phyloP scores from a whole-genome alignment of 2,113 vertebrate species.

The Caranx ignobilis region DNA sequence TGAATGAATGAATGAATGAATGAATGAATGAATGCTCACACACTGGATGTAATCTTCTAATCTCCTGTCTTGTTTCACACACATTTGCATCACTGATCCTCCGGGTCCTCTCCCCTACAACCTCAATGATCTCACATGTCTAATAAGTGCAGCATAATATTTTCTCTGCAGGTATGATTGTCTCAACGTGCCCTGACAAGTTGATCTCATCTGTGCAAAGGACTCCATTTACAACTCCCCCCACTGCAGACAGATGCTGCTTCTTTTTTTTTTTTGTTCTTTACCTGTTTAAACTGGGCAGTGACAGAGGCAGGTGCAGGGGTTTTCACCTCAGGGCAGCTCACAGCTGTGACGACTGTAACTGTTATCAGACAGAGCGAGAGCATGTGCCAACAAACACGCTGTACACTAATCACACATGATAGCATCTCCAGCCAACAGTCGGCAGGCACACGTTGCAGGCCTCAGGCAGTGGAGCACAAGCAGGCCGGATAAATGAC shows the following conservation, averaged over 20 bases:
- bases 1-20: not conserved
- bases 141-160: not conserved
- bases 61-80: conserved; percentile 43
- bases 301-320: conserved; percentile 76
- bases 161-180: conserved; percentile 1
- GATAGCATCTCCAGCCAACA: conserved; percentile 70
- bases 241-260: conserved; percentile 7
- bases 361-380: conserved; percentile 56
- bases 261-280: not conserved
- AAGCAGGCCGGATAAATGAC: not conserved
- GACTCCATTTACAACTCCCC: conserved; percentile 10
- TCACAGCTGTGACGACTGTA: conserved; percentile 49
- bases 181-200: conserved; percentile 15
- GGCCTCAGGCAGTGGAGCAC: conserved; percentile 44
- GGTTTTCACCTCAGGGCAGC: conserved; percentile 53
- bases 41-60: conserved; percentile 31
- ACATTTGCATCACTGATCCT: conserved; percentile 51
- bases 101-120: not conserved
- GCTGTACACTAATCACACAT: conserved; percentile 44
- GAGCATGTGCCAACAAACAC: conserved; percentile 57
- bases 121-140: not conserved
- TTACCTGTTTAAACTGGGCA: conserved; percentile 67
- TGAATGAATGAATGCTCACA: conserved; percentile 22
- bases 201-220: conserved; percentile 49
- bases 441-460: conserved; percentile 65